Evolutionary conservation across 2,888 invertebrate species (phyloP).

Genomic region (Pseudococcus jackbeardsleyi): DNA sequence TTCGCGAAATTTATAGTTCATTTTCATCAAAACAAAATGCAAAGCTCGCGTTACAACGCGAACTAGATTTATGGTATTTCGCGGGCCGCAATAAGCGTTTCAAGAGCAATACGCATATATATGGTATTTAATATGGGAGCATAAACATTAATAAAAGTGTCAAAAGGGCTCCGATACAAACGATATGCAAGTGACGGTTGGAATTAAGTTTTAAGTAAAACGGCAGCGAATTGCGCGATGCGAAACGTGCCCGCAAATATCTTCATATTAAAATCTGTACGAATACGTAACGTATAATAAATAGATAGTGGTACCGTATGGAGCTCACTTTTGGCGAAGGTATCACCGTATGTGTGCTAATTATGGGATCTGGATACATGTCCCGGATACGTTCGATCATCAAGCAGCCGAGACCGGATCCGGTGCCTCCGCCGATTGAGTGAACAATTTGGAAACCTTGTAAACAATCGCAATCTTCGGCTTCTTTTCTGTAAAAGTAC

Average conservation of each 20-base stretch:
- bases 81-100: constrained; percentile 45
- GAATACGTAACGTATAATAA: neutral
- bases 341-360: constrained; percentile 81
- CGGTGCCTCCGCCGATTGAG: constrained; percentile 83
- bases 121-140: constrained; percentile 36
- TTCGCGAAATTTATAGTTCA: constrained; percentile 42
- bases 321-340: constrained; percentile 79
- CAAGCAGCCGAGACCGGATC: constrained; percentile 80
- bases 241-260: constrained; percentile 23
- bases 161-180: constrained; percentile 42
- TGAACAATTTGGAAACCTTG: constrained; percentile 75
- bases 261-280: neutral
- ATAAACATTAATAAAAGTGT: constrained; percentile 54
- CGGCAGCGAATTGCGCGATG: neutral
- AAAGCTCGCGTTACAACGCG: constrained; percentile 2
- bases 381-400: constrained; percentile 76
- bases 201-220: constrained; percentile 48
- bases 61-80: constrained; percentile 54
- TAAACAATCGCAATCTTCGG: constrained; percentile 66
- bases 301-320: neutral
- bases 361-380: constrained; percentile 77
- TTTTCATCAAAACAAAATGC: constrained; percentile 44
- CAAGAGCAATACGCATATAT: constrained; percentile 41
- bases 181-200: constrained; percentile 39
- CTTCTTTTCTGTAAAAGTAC: constrained; percentile 64